These are phyloP conservation scores for Enteromius radiatus DNA, from an alignment of 2,797 vertebrate genomes.

Conservation along the genomic window DNA sequence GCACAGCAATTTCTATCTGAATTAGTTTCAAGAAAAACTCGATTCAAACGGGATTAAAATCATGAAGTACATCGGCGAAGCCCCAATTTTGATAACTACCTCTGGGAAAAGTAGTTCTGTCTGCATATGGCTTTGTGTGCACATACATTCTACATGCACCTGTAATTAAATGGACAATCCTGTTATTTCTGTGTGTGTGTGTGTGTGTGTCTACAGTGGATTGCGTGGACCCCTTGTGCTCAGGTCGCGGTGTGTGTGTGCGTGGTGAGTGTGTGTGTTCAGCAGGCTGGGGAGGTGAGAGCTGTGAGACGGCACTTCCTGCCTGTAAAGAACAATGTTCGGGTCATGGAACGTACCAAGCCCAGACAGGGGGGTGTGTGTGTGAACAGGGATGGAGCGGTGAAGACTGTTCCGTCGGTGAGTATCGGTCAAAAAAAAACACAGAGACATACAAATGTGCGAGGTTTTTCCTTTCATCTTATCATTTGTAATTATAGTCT, in stretches of 20 bases:
- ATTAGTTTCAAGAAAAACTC: slow-evolving; percentile 12
- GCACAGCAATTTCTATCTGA: not conserved
- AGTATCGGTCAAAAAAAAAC: slow-evolving; percentile 16
- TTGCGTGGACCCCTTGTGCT: slow-evolving; percentile 85
- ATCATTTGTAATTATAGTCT: slow-evolving; percentile 6
- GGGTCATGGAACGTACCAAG: slow-evolving; percentile 80
- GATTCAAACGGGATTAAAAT: slow-evolving; percentile 9
- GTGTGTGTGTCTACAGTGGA: slow-evolving; percentile 71
- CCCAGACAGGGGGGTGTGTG: slow-evolving; percentile 79
- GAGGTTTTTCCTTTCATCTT: not conserved
- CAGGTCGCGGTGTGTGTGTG: slow-evolving; percentile 83
- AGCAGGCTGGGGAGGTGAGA: slow-evolving; percentile 82
- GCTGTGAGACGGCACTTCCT: slow-evolving; percentile 81
- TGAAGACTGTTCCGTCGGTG: slow-evolving; percentile 85
- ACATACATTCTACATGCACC: not conserved
- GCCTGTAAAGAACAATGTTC: slow-evolving; percentile 87
- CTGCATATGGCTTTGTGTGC: not conserved
- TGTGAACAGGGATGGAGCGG: slow-evolving; percentile 86
- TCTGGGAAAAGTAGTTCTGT: not conserved
- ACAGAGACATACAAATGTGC: slow-evolving; percentile 25
- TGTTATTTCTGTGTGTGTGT: slow-evolving; percentile 39
- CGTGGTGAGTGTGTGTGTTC: slow-evolving; percentile 86
- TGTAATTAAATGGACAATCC: not conserved
- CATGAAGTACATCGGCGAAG: not conserved
- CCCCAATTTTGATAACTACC: not conserved